Conservation (phyloP, 2,797 vertebrate genomes). For the Avahi laniger region DNA sequence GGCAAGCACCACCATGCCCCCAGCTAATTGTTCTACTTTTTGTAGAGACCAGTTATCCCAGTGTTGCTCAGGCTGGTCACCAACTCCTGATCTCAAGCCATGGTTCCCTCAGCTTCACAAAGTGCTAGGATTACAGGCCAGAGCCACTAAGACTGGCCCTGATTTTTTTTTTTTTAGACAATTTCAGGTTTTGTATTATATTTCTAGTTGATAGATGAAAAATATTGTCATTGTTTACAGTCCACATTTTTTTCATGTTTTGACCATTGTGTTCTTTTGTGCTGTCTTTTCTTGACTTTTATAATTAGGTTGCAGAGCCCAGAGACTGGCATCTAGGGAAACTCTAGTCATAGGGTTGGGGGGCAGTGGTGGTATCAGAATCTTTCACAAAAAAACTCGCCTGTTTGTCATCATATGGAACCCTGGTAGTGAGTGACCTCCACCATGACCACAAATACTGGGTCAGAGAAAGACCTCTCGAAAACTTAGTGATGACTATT, state of each 20-base stretch:
- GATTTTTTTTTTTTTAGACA: not conserved
- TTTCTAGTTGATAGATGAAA: slow-evolving; percentile 24
- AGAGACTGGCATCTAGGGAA: not conserved
- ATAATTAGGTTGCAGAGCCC: not conserved
- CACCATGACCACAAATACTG: not conserved
- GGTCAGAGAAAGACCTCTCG: not conserved
- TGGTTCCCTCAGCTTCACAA: not conserved
- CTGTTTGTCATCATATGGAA: not conserved
- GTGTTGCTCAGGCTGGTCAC: not conserved
- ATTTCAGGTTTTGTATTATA: slow-evolving; percentile 31
- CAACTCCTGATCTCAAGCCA: not conserved
- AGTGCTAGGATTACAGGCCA: not conserved
- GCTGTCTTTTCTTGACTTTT: not conserved
- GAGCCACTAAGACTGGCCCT: not conserved
- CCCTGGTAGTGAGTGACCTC: not conserved
- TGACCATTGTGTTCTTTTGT: not conserved
- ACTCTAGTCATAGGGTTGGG: not conserved
- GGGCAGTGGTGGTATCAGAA: not conserved
- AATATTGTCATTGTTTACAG: not conserved
- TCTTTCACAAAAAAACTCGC: not conserved
- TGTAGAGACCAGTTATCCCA: not conserved
- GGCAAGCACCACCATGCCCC: too few species aligned
- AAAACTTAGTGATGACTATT: not conserved
- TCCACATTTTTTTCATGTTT: not conserved
- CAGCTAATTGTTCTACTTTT: not conserved